Conservation (phyloP, 2,113 vertebrate genomes). For the Forbesichthys agassizii region DNA sequence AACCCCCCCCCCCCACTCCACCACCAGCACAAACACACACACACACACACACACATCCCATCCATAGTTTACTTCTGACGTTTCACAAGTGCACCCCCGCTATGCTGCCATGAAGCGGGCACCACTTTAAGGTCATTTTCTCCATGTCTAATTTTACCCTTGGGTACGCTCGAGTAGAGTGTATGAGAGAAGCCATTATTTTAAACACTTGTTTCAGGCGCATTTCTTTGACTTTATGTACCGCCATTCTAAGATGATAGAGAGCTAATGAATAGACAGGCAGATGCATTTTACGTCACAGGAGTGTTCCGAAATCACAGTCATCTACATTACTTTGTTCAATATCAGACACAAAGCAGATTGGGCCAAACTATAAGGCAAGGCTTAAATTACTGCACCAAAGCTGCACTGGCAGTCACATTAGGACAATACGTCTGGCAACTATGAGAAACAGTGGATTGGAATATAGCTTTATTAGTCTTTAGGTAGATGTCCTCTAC, state of each 20-base stretch:
- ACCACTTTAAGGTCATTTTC: conserved; percentile 73
- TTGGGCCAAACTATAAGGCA: conserved; percentile 15
- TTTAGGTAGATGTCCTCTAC: no score
- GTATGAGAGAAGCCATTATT: conserved; percentile 72
- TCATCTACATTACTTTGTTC: conserved; percentile 27
- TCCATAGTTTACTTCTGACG: conserved; percentile 52
- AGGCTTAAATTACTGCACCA: conserved; percentile 24
- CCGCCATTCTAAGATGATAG: conserved; percentile 65
- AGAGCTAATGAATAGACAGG: conserved; percentile 69
- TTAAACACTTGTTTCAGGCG: conserved; percentile 77
- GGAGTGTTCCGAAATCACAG: conserved; percentile 30
- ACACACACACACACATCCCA: no score
- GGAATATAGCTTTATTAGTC: no score
- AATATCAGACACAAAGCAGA: conserved; percentile 5
- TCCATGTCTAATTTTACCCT: conserved; percentile 78
- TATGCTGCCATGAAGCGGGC: conserved; percentile 51
- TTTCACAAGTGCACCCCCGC: conserved; percentile 56
- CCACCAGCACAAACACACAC: no score
- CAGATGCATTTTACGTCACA: conserved; percentile 60
- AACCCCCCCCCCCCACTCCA: conserved; percentile 22
- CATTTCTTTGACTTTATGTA: conserved; percentile 71
- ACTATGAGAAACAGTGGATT: no score
- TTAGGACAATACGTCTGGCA: not conserved
- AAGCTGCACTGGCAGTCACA: not conserved
- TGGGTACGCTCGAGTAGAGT: conserved; percentile 73